Percentiles rank a stretch among this genome's conserved stretches.
Conservation (phyloP, 2,888 invertebrate genomes). For the Hydropsyche betteni region DNA sequence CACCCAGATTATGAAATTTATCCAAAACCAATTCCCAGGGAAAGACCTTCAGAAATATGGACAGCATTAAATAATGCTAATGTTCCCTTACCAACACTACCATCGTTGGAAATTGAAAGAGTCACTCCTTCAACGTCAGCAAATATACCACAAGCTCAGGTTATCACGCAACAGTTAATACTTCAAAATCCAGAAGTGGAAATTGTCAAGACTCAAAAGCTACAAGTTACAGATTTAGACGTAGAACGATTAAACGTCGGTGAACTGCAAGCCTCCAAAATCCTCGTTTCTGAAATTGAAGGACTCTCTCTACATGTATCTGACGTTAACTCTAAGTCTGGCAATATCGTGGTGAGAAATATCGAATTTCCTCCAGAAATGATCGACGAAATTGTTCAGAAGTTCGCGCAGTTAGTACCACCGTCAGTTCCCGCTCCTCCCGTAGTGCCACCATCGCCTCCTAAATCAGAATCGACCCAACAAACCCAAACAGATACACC, state of each 20-base stretch:
- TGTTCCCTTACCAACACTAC: not conserved
- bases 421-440: slow-evolving; percentile 34
- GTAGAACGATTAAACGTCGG: slow-evolving; percentile 82
- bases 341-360: slow-evolving; percentile 73
- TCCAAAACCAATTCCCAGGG: slow-evolving; percentile 47
- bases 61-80: not conserved
- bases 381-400: slow-evolving; percentile 72
- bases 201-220: slow-evolving; percentile 67
- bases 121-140: no score
- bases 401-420: slow-evolving; percentile 64
- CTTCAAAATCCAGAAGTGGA: slow-evolving; percentile 55
- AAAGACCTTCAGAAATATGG: slow-evolving; percentile 45
- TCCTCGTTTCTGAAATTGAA: slow-evolving; percentile 83
- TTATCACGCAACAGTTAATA: not conserved
- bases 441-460: slow-evolving; percentile 6
- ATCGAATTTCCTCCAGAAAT: slow-evolving; percentile 75
- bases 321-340: slow-evolving; percentile 76
- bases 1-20: not conserved
- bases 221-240: slow-evolving; percentile 79
- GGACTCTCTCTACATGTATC: slow-evolving; percentile 76
- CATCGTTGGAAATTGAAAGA: slow-evolving; percentile 32
- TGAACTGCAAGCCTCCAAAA: slow-evolving; percentile 80
- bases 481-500: slow-evolving; percentile 44
- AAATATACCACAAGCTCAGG: no score
- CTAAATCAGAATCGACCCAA: slow-evolving; percentile 39